Base-by-base conservation (phyloP, 2,113 vertebrate species). In the Brachyhypopomus gauderio region DNA sequence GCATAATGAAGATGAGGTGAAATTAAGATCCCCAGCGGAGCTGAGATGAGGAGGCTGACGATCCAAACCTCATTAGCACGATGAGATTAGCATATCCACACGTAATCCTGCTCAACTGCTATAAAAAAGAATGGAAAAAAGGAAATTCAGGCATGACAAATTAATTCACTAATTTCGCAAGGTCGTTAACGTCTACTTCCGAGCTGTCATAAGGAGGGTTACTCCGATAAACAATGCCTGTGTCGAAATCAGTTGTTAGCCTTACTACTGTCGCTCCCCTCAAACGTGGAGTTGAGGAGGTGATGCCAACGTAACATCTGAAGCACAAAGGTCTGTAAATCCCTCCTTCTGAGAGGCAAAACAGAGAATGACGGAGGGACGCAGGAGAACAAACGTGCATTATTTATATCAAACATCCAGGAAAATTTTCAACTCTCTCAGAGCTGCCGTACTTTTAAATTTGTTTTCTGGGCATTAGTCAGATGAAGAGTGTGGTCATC, bases 1-100 rank as follows among this genome's bases (percentile, higher is more conserved):
- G 89, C 92, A 92, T 89, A 87, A 93, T 89, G 93, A 94, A 80
- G 89, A 91, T 92, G 91, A 92, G 91, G 91, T 89, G 91, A 92
- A 92, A 95, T 95, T 94, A 95, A 92, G 89, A 87, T 86, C 84
- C 85, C 85, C 84, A 30, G 67, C 78, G 80, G 86, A 87, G 81
- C 83, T 72, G 84, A 80, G 12, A 89, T 76, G 72, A 88, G 82
- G 88, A 88, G 89, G 89, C 79, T 92, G 94, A 92, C 92, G 91
- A 94, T 94, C 92, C 95, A 92, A 93, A 93, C 90, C 93, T 95
- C 93, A 94, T 95, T 95, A 95, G 92, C 90, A 58, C 64, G 90
- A 92, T 92, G 90, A 83, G 90, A 95, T 95, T 94, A 80, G 78
- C 81, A 88, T 87, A 86, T 84, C 83, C 83, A 38, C 62, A 63